Conservation (phyloP, 2,888 invertebrate genomes). For the Galerucella calmariensis region DNA sequence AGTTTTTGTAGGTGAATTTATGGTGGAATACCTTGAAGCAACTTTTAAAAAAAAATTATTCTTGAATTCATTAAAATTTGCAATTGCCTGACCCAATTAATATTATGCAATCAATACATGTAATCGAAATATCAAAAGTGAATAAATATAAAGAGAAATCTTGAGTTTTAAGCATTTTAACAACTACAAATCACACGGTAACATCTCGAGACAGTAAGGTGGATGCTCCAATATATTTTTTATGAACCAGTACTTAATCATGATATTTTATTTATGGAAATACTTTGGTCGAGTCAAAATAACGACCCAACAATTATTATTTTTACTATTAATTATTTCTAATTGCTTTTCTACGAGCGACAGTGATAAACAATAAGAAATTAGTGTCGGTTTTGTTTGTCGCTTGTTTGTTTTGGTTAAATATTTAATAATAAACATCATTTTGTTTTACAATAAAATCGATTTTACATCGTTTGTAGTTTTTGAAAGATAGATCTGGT, state of each 20-base stretch:
- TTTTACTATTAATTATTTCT: not conserved
- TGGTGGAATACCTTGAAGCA: not conserved
- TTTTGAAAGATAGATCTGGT: not conserved
- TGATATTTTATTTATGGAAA: no score
- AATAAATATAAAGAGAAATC: no score
- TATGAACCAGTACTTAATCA: no score
- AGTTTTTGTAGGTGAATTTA: no score
- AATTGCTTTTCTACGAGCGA: not conserved
- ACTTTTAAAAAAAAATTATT: not conserved
- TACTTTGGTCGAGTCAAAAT: not conserved
- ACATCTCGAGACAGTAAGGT: no score
- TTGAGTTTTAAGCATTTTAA: no score
- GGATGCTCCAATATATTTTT: no score
- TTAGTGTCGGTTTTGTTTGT: not conserved
- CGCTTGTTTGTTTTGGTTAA: not conserved
- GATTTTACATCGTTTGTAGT: not conserved
- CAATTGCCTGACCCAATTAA: not conserved
- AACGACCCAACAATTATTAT: no score
- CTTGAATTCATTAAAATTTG: not conserved
- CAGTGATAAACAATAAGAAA: no score
- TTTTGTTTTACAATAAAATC: not conserved
- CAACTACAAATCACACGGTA: no score
- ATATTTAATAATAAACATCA: not conserved
- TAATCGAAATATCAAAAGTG: not conserved
- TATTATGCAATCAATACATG: not conserved